Conservation (phyloP, 2,113 vertebrate species). For the Barbus barbus region DNA sequence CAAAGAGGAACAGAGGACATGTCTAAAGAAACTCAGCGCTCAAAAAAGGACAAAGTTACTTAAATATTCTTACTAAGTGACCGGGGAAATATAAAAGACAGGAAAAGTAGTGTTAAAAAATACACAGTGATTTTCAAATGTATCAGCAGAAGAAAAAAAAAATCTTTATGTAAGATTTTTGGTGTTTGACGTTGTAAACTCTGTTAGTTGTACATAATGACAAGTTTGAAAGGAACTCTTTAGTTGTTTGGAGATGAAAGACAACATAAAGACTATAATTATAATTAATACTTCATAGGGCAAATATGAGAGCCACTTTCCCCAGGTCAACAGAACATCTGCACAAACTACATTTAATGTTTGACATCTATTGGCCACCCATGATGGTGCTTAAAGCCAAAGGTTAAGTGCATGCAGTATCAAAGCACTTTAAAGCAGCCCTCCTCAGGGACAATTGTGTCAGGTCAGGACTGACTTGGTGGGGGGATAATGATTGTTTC, state of each 20-base stretch:
- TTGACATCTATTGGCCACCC: slow-evolving; percentile 89
- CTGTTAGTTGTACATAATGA: neutral
- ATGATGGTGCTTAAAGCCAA: slow-evolving; percentile 86
- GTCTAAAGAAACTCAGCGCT: neutral
- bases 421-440: slow-evolving; percentile 82
- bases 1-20: neutral
- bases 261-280: slow-evolving; percentile 59
- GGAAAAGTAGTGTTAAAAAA: neutral
- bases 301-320: slow-evolving; percentile 74
- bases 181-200: neutral
- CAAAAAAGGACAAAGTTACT: neutral
- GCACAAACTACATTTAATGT: slow-evolving; percentile 94
- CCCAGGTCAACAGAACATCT: slow-evolving; percentile 92
- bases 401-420: slow-evolving; percentile 92
- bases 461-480: slow-evolving; percentile 51
- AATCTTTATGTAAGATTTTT: neutral
- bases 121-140: neutral
- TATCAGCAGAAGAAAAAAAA: neutral
- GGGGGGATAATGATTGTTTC: slow-evolving; percentile 64
- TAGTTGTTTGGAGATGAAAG: slow-evolving; percentile 8
- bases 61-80: neutral
- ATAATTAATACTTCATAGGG: slow-evolving; percentile 83
- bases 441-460: slow-evolving; percentile 68
- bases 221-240: neutral
- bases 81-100: neutral